Evolutionary conservation across 1,140 invertebrate species (phyloP).

Genomic region (Drosophila athabasca): DNA sequence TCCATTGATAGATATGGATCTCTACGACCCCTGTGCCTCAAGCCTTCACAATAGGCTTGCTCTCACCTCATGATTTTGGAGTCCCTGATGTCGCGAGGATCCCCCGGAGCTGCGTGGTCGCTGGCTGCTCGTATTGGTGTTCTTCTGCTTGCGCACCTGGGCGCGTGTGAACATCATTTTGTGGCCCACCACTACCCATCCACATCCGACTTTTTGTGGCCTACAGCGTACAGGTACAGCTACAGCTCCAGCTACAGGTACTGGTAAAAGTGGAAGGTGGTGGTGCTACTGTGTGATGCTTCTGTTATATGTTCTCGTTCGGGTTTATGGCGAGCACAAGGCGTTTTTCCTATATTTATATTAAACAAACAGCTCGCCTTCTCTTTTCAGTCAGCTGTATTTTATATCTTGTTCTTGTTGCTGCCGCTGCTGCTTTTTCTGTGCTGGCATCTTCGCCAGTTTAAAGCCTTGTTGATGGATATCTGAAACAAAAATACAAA

Average conservation of each 20-base stretch:
- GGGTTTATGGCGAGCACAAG: slow-evolving; percentile 29
- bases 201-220: slow-evolving; percentile 17
- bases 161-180: slow-evolving; percentile 83
- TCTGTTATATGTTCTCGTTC: slow-evolving; percentile 44
- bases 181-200: slow-evolving; percentile 20
- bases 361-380: slow-evolving; percentile 64
- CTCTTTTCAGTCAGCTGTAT: slow-evolving; percentile 57
- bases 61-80: slow-evolving; percentile 53
- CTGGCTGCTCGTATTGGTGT: slow-evolving; percentile 64
- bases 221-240: too few relatives aligned
- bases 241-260: neutral
- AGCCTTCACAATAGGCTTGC: too few relatives aligned
- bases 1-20: too few relatives aligned
- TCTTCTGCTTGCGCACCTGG: slow-evolving; percentile 80
- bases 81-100: slow-evolving; percentile 39
- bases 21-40: too few relatives aligned
- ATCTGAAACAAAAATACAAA: slow-evolving; percentile 34
- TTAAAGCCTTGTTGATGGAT: slow-evolving; percentile 58
- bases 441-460: slow-evolving; percentile 25
- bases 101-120: slow-evolving; percentile 62
- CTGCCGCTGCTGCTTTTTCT: slow-evolving; percentile 20
- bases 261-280: neutral
- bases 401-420: slow-evolving; percentile 32
- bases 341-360: slow-evolving; percentile 54
- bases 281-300: slow-evolving; percentile 28